Evolutionary conservation across 2,888 invertebrate species (phyloP).

Genomic region (Epinotia demarniana): DNA sequence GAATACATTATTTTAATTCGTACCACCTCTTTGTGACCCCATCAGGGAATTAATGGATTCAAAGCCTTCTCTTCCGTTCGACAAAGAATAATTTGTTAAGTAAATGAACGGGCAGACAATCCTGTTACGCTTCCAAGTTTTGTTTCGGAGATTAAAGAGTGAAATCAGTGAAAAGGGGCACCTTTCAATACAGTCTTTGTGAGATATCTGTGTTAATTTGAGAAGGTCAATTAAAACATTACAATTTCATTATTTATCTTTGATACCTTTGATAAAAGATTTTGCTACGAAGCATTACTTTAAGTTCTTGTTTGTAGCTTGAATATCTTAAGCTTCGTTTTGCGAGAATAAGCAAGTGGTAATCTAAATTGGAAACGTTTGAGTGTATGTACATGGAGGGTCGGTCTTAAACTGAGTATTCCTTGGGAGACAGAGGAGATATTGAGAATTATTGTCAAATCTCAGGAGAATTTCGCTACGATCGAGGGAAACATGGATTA

Average conservation of each 20-base stretch:
- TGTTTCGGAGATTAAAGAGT: constrained; percentile 84
- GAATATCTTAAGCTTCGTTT: constrained; percentile 32
- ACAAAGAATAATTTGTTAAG: constrained; percentile 85
- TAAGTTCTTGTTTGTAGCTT: constrained; percentile 30
- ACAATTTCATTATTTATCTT: constrained; percentile 75
- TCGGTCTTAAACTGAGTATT: constrained; percentile 75
- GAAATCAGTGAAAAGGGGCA: constrained; percentile 74
- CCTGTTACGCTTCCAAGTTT: constrained; percentile 79
- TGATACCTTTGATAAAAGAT: constrained; percentile 58
- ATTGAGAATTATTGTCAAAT: constrained; percentile 80
- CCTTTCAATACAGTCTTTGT: constrained; percentile 76
- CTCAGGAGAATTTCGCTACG: constrained; percentile 72
- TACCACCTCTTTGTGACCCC: constrained; percentile 84
- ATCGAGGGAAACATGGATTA: constrained; percentile 53
- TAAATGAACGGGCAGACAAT: constrained; percentile 84
- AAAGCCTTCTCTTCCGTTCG: constrained; percentile 83
- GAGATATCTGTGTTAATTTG: constrained; percentile 80
- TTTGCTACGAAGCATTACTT: constrained; percentile 46
- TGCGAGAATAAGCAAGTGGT: constrained; percentile 60
- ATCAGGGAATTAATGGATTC: constrained; percentile 83
- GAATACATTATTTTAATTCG: constrained; percentile 85
- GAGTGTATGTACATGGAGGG: constrained; percentile 63
- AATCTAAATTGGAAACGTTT: constrained; percentile 81
- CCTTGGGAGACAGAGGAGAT: constrained; percentile 74
- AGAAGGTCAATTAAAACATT: constrained; percentile 78